Evolutionary conservation across 2,797 vertebrate genomes (phyloP).

Genomic region (Syngnathus rostellatus): DNA sequence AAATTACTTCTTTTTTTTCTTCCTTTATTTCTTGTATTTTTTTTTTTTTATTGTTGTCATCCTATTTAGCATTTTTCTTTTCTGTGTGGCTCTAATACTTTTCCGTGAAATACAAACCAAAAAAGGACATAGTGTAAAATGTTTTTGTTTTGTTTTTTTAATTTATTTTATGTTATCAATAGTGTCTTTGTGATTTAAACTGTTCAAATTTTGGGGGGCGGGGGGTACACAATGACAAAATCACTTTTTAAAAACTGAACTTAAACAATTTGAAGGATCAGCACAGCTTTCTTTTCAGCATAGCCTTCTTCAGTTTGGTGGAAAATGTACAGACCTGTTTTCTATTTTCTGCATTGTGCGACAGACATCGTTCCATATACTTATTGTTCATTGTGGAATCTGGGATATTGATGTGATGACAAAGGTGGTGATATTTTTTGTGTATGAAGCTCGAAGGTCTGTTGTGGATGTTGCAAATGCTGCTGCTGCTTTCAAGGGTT

Average conservation of each 20-base stretch:
- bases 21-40: neutral
- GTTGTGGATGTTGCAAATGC: neutral
- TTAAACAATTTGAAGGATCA: slow-evolving; percentile 29
- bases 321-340: slow-evolving; percentile 38
- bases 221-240: neutral
- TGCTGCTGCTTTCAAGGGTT: neutral
- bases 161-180: slow-evolving; percentile 9
- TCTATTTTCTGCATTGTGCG: slow-evolving; percentile 23
- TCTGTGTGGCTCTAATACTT: slow-evolving; percentile 6
- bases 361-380: slow-evolving; percentile 12
- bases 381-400: slow-evolving; percentile 24
- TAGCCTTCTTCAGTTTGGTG: neutral
- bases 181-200: slow-evolving; percentile 35
- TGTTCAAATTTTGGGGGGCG: slow-evolving; percentile 22
- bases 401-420: slow-evolving; percentile 32
- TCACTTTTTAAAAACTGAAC: neutral
- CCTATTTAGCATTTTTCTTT: neutral
- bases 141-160: neutral
- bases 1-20: neutral
- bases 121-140: neutral
- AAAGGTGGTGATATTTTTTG: slow-evolving; percentile 31
- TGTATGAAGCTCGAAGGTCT: neutral
- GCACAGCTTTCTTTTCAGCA: slow-evolving; percentile 16
- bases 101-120: neutral
- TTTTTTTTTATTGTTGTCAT: neutral